phyloP scores from a whole-genome alignment of 2,888 invertebrate genomes.

The Saturnia japonica region DNA sequence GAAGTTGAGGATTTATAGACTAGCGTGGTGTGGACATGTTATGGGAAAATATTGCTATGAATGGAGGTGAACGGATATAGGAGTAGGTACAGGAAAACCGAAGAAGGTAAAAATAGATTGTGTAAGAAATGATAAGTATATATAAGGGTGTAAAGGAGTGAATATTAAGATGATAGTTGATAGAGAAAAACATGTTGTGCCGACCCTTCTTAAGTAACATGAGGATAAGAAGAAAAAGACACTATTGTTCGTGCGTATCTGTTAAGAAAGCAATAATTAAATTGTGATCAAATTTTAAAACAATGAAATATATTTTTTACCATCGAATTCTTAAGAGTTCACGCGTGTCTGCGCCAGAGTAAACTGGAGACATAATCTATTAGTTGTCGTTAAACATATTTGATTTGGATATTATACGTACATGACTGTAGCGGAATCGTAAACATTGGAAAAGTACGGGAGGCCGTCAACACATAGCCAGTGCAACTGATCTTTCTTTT shows the following conservation, averaged over 20 bases:
- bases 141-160: no score
- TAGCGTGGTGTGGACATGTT: background rate
- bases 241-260: no score
- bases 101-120: background rate
- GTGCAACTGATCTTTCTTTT: constrained; percentile 28
- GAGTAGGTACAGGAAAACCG: background rate
- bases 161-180: background rate
- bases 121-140: background rate
- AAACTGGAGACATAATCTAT: constrained; percentile 56
- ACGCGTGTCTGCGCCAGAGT: constrained; percentile 45
- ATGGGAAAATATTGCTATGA: background rate
- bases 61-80: no score
- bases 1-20: background rate
- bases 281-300: background rate
- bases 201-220: no score
- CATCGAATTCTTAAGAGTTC: constrained; percentile 18
- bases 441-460: constrained; percentile 77
- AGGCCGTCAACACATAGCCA: constrained; percentile 29
- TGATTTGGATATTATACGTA: constrained; percentile 63
- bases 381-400: constrained; percentile 69
- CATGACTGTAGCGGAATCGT: constrained; percentile 45
- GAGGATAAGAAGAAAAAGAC: no score
- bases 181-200: background rate
- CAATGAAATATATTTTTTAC: background rate
- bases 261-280: background rate